A percentile compares a stretch with the other conserved stretches of the same genome.
Conservation (phyloP, 2,113 vertebrate species). For the Propithecus coquereli region DNA sequence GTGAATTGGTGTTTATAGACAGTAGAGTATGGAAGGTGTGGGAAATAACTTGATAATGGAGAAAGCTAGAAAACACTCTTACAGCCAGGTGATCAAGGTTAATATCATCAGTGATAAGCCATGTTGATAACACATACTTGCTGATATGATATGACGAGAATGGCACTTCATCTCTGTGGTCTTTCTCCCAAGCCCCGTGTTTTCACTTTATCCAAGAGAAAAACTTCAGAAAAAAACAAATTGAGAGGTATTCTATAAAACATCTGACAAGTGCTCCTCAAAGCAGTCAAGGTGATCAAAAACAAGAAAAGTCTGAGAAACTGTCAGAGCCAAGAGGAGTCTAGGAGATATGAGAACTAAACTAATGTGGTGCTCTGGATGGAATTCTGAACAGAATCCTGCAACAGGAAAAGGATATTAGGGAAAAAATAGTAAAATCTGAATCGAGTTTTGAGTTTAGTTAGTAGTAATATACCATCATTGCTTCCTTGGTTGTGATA, state of each 20-base stretch:
- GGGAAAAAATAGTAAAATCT: not conserved
- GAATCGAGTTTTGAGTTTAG: not conserved
- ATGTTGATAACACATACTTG: not conserved
- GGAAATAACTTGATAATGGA: not conserved
- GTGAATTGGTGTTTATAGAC: not conserved
- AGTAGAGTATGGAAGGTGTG: not conserved
- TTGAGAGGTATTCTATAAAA: not conserved
- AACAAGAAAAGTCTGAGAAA: not conserved
- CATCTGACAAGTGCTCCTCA: not conserved
- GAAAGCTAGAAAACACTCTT: not conserved
- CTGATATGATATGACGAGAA: not conserved
- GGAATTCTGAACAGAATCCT: not conserved
- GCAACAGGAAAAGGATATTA: not conserved
- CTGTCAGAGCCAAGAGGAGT: not conserved
- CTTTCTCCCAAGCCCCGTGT: not conserved
- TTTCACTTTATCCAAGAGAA: not conserved
- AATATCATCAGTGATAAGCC: not conserved
- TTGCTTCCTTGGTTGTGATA: not conserved
- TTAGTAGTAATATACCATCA: not conserved
- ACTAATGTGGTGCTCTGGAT: not conserved
- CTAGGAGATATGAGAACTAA: not conserved
- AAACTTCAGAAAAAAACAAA: not conserved
- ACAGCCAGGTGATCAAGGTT: not conserved
- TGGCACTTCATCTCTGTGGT: not conserved
- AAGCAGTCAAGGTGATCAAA: not conserved